Percentiles rank a stretch among this genome's conserved stretches.
phyloP scores from a whole-genome alignment of 2,113 vertebrate species.

The Anser brachyrhynchus region DNA sequence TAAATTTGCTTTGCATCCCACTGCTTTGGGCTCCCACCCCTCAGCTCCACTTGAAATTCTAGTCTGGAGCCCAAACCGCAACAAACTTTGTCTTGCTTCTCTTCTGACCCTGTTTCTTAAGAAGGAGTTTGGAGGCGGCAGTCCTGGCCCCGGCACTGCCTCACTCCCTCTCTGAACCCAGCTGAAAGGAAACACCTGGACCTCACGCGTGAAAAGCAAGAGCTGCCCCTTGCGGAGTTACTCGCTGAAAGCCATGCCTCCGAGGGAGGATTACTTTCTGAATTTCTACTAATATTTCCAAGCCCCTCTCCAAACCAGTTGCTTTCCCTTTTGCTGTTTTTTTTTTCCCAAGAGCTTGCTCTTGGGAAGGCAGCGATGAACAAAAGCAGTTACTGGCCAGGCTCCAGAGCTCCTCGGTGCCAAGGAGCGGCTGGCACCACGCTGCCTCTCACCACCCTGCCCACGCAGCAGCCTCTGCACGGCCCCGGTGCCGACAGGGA shows the following conservation, averaged over 20 bases:
- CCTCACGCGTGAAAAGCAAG: accelerated
- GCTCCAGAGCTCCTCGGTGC: background rate
- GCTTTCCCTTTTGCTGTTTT: background rate
- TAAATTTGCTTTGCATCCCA: background rate
- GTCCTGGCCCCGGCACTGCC: background rate
- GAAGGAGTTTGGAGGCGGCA: accelerated
- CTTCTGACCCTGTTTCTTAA: background rate
- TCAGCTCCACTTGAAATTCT: background rate
- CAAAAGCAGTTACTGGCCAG: background rate
- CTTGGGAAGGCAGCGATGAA: background rate
- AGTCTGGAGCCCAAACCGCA: background rate
- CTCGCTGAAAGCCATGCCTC: background rate
- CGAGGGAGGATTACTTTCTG: accelerated
- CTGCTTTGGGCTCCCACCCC: background rate
- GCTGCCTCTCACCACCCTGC: background rate
- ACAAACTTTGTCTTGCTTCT: accelerated
- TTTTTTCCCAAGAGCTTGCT: background rate
- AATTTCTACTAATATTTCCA: background rate
- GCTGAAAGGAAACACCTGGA: background rate
- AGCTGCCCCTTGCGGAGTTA: background rate
- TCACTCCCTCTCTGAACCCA: background rate
- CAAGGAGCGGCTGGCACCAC: background rate
- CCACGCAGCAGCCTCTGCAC: background rate
- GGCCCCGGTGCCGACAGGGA: background rate
- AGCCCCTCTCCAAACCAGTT: background rate